Percentiles rank a stretch among this genome's conserved stretches.
phyloP scores from a whole-genome alignment of 2,113 vertebrate species.

The Lepidothrix coronata region DNA sequence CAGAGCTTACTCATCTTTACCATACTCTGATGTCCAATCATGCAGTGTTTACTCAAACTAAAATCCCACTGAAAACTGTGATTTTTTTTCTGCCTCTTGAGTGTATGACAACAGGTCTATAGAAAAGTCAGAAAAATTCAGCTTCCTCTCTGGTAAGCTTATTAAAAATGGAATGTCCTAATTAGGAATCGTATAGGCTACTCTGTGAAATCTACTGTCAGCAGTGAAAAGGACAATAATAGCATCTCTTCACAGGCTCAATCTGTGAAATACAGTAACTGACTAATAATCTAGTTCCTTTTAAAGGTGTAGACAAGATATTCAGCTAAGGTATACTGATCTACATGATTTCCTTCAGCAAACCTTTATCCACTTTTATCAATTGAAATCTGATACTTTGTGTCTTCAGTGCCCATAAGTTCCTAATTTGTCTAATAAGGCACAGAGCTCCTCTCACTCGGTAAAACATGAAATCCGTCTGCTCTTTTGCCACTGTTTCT shows the following conservation, averaged over 20 bases:
- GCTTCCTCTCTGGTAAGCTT: not conserved
- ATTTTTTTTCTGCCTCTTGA: not conserved
- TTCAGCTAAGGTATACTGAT: not conserved
- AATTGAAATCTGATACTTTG: not conserved
- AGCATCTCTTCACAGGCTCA: not conserved
- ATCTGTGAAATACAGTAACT: not conserved
- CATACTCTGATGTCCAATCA: not conserved
- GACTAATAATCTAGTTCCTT: not conserved
- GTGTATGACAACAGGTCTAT: not conserved
- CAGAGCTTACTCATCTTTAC: not conserved
- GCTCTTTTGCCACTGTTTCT: slow-evolving; percentile 34
- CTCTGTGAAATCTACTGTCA: not conserved
- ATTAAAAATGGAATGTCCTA: not conserved
- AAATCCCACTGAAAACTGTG: not conserved
- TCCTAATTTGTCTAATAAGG: slow-evolving; percentile 51
- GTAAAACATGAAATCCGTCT: slow-evolving; percentile 35
- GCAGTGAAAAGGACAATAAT: not conserved
- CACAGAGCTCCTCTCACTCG: slow-evolving; percentile 18
- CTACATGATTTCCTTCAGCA: not conserved
- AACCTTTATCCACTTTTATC: not conserved
- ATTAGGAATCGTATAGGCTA: not conserved
- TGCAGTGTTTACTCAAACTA: not conserved
- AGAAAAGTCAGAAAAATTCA: not conserved
- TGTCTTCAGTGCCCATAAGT: not conserved
- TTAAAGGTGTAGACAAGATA: not conserved